phyloP scores from a whole-genome alignment of 2,888 invertebrate species.

The Lapara coniferarum region DNA sequence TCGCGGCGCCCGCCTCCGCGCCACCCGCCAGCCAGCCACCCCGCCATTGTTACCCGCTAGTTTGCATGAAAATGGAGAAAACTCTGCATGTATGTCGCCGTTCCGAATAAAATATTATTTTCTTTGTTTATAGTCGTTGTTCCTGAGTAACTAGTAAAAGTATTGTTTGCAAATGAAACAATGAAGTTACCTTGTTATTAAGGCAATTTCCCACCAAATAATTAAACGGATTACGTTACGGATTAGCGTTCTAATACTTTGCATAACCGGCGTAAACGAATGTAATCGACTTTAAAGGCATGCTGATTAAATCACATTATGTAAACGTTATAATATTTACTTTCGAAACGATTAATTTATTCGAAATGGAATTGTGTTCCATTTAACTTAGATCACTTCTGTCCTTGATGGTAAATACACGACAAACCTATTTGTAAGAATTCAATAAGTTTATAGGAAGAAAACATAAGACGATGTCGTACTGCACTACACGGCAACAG shows the following conservation, averaged over 20 bases:
- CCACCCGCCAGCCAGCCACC: constrained; percentile 51
- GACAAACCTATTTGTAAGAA: background rate
- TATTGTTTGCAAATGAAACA: constrained; percentile 66
- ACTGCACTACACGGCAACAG: constrained; percentile 13
- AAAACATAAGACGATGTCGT: constrained; percentile 7
- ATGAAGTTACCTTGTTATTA: constrained; percentile 47
- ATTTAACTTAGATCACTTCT: background rate
- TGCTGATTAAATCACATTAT: background rate
- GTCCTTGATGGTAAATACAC: background rate
- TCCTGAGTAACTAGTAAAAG: constrained; percentile 69
- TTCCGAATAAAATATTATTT: constrained; percentile 77
- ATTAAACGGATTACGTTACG: background rate
- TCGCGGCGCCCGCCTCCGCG: constrained; percentile 40
- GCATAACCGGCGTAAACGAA: background rate
- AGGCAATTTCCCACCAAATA: constrained; percentile 26
- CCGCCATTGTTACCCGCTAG: constrained; percentile 72
- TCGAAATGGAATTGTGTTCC: background rate
- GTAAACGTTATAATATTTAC: background rate
- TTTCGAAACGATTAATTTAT: background rate
- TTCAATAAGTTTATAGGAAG: constrained; percentile 4
- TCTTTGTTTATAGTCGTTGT: constrained; percentile 70
- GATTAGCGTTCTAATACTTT: constrained; percentile 13
- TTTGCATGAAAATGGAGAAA: constrained; percentile 79
- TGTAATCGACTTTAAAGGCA: background rate
- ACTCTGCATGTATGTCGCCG: constrained; percentile 74